These are phyloP conservation scores for Sardinella longiceps DNA, from an alignment of 2,797 vertebrate genomes.

Conservation along the genomic window DNA sequence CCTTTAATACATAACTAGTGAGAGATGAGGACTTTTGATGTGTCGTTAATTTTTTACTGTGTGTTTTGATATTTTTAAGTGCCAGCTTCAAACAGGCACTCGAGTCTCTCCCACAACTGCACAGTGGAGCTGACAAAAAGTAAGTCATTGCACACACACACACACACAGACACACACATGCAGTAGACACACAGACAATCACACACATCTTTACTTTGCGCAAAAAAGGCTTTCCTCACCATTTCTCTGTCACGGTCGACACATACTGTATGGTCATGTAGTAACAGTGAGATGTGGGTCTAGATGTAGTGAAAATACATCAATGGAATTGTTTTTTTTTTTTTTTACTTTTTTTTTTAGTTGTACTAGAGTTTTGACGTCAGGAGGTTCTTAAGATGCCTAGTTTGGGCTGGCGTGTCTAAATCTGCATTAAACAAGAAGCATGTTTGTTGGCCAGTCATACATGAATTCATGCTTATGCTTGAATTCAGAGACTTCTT, in stretches of 20 bases:
- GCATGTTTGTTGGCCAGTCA: not conserved
- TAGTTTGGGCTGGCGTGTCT: not conserved
- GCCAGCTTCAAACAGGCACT: slow-evolving; percentile 90
- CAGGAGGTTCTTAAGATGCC: too few species aligned
- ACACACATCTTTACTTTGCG: not conserved
- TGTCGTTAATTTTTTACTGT: slow-evolving; percentile 14
- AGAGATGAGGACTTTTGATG: not conserved
- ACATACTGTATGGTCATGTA: too few species aligned
- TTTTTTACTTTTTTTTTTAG: too few species aligned
- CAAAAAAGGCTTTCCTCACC: not conserved
- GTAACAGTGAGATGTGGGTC: too few species aligned
- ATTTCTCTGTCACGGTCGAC: too few species aligned
- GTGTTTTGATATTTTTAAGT: slow-evolving; percentile 67
- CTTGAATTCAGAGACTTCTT: not conserved
- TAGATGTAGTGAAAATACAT: too few species aligned
- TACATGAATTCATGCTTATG: not conserved
- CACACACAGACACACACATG: not conserved
- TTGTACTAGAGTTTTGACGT: too few species aligned
- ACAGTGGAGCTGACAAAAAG: slow-evolving; percentile 94
- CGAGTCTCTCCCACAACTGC: slow-evolving; percentile 88
- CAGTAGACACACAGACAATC: not conserved
- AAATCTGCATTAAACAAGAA: not conserved
- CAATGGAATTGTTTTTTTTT: too few species aligned
- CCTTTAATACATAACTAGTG: not conserved
- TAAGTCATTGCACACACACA: slow-evolving; percentile 63